Evolutionary conservation across 1,140 invertebrate species (phyloP), one percentile per base, ranked within the genome.

Genomic region (Vollenhovia emeryi): DNA sequence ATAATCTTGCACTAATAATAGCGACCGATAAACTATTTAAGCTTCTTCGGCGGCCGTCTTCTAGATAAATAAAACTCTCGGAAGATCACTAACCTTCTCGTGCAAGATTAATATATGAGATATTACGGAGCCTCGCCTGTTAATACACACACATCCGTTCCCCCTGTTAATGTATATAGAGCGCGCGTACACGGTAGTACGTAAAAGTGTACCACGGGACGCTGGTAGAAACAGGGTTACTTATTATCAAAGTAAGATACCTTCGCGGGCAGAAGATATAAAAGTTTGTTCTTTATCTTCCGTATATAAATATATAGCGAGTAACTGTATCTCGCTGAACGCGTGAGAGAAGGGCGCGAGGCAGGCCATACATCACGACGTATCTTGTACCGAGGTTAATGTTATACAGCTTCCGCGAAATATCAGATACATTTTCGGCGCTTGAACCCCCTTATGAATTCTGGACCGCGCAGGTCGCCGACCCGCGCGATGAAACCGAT

Each of bases 1-100:
- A 71, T 82, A 82, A 82, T 82, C 50, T 57, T 33, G 66, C 66
- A 30, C 78, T 82, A 82, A 82, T 82, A 82, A 82, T 82, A 82
- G 78, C 50, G 78, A 57, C 24, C 64, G 36, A 52, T 71, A 82
- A 82, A 82, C 78, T 82, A 82, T 82, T 82, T 82, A 82, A 82
- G 59, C 78, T 82, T 40, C 78, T 57, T 71, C 66, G n/a, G 27
- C 75, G 30, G 50, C 24, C 13, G 33, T 71, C 71, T 60, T 27
- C n/a, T 24, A 52, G 69, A 76, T 74, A 84, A 84, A 76, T 76
- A 64, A 76, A 84, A 84, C 43, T 59, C 69, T 50, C 33, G 30
- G 33, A 74, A 74, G 71, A 62, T 30, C 73, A 59, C 27, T 82
- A 84, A 57, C 76, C 64, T 48, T n/a, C 15, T 48, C 62, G 43